These are phyloP conservation scores for Lamprotornis superbus DNA, from an alignment of 2,113 vertebrate genomes.

Conservation along the genomic window DNA sequence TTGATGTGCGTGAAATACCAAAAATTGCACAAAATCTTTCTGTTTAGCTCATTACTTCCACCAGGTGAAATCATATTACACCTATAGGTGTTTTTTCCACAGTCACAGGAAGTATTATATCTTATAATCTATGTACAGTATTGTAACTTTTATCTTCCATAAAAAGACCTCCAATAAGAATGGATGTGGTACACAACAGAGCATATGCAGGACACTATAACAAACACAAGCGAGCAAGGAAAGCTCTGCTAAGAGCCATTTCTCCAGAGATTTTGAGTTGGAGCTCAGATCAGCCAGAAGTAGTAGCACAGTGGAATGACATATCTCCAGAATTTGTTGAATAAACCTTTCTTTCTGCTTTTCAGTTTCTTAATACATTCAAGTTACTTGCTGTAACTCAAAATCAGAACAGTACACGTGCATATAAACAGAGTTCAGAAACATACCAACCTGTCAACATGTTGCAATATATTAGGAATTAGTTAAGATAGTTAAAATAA, in stretches of 20 bases:
- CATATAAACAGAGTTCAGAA: not conserved
- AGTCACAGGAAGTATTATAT: not conserved
- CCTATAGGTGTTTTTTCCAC: not conserved
- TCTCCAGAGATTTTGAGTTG: not conserved
- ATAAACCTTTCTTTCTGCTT: not conserved
- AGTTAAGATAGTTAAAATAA: not conserved
- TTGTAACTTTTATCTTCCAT: not conserved
- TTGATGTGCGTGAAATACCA: not conserved
- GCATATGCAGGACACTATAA: not conserved
- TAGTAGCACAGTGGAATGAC: not conserved
- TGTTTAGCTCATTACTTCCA: not conserved
- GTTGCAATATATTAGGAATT: not conserved
- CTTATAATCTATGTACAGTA: not conserved
- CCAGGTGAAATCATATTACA: not conserved
- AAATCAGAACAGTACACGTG: not conserved
- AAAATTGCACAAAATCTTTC: not conserved
- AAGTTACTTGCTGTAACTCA: not conserved
- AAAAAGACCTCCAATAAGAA: not conserved
- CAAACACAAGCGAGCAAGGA: not conserved
- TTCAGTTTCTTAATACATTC: not conserved
- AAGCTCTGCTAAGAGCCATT: not conserved
- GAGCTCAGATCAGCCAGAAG: not conserved
- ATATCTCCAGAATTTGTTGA: not conserved
- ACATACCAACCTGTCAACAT: not conserved
- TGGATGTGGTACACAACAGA: not conserved